These are phyloP conservation scores for Anoplolepis gracilipes DNA, from an alignment of 1,140 invertebrate species.

Conservation along the genomic window DNA sequence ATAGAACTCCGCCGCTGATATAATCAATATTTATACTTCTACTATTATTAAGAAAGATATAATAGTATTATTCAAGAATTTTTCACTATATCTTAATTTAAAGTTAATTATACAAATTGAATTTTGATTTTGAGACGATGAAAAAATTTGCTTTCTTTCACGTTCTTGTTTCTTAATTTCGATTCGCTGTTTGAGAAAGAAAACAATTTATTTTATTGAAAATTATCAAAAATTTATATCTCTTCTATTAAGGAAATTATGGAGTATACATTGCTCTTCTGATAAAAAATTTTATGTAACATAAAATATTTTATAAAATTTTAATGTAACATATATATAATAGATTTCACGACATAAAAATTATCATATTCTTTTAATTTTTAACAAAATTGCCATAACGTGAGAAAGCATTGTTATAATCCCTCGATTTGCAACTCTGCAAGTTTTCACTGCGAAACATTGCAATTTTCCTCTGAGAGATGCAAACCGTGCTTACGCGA, in stretches of 20 bases:
- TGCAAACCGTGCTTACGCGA: constrained; percentile 45
- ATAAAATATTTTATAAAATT: no score
- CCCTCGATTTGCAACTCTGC: constrained; percentile 23
- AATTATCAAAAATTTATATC: no score
- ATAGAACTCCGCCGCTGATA: not conserved
- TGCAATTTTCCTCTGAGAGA: constrained; percentile 10
- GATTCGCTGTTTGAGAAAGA: not conserved
- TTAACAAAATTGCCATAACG: not conserved
- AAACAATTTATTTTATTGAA: no score
- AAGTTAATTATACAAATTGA: no score
- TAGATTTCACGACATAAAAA: not conserved
- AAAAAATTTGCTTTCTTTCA: not conserved
- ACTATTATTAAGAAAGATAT: not conserved
- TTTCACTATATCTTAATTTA: not conserved
- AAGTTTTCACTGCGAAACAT: not conserved
- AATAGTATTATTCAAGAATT: not conserved
- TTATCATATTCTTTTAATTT: not conserved
- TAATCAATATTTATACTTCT: no score
- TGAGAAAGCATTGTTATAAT: constrained; percentile 9
- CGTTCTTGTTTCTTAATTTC: not conserved
- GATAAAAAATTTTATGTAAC: not conserved
- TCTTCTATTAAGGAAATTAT: no score
- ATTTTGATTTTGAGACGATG: not conserved
- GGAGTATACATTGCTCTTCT: no score
- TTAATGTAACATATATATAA: not conserved